phyloP scores from a whole-genome alignment of 2,113 vertebrate species.

The Gallinago jamesoni region DNA sequence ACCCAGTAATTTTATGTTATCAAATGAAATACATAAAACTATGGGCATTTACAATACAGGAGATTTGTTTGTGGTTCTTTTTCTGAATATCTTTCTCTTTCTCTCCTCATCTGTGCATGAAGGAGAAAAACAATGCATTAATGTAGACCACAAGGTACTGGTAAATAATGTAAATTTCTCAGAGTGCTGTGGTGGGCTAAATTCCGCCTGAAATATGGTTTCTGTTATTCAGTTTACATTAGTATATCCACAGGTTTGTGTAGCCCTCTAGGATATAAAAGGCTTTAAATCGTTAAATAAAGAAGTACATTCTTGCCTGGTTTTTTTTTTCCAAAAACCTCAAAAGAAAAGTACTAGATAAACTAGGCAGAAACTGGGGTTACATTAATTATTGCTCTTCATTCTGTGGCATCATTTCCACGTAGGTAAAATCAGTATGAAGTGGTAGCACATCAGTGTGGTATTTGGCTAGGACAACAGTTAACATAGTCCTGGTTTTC shows the following conservation, averaged over 20 bases:
- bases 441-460: background rate
- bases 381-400: background rate
- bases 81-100: background rate
- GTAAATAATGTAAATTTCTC: background rate
- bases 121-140: background rate
- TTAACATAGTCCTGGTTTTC: background rate
- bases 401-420: background rate
- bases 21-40: background rate
- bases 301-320: accelerated
- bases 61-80: background rate
- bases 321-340: background rate
- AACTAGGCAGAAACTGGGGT: background rate
- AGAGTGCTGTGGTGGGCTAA: background rate
- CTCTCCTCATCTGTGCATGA: background rate
- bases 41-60: background rate
- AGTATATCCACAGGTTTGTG: background rate
- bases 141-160: background rate
- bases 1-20: conserved; percentile 13
- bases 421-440: background rate
- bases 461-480: background rate
- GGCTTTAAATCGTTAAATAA: background rate
- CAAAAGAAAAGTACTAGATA: background rate
- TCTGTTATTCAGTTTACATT: background rate
- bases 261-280: background rate
- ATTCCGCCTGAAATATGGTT: background rate